These are phyloP conservation scores for Aulostomus chinensis DNA, from an alignment of 2,797 vertebrate species.

Conservation along the genomic window DNA sequence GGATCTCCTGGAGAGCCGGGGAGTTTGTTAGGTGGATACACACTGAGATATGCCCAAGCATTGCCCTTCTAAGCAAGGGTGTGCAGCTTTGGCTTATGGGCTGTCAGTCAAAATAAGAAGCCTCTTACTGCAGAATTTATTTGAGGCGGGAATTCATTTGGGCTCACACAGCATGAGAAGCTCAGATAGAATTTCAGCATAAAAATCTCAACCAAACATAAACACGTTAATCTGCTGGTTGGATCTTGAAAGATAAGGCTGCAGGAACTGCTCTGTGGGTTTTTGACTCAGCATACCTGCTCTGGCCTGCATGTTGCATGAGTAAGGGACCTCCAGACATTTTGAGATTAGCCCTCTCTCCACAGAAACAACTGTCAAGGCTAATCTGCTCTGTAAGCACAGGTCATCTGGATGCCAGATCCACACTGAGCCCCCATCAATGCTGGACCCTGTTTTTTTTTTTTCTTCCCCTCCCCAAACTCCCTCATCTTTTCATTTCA, in stretches of 20 bases:
- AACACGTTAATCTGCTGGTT: constrained; percentile 61
- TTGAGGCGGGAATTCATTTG: constrained; percentile 35
- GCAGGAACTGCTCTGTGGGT: constrained; percentile 34
- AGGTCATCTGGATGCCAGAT: constrained; percentile 68
- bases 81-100: constrained; percentile 42
- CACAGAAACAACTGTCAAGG: constrained; percentile 63
- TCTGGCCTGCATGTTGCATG: constrained; percentile 37
- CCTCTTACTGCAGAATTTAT: constrained; percentile 34
- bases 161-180: constrained; percentile 40
- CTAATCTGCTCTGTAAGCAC: constrained; percentile 57
- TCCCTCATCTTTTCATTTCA: constrained; percentile 24
- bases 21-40: constrained; percentile 60
- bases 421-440: constrained; percentile 45
- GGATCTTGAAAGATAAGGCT: constrained; percentile 61
- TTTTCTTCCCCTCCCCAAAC: constrained; percentile 17
- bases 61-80: constrained; percentile 50
- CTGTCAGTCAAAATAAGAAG: constrained; percentile 49
- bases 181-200: constrained; percentile 63
- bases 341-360: constrained; percentile 53
- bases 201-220: constrained; percentile 56
- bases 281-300: constrained; percentile 42
- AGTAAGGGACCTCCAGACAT: constrained; percentile 61
- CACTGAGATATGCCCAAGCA: constrained; percentile 71
- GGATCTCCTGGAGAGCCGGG: constrained; percentile 46
- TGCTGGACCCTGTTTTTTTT: constrained; percentile 22